Evolutionary conservation across 2,888 invertebrate genomes (phyloP).

Genomic region (Plutella xylostella): DNA sequence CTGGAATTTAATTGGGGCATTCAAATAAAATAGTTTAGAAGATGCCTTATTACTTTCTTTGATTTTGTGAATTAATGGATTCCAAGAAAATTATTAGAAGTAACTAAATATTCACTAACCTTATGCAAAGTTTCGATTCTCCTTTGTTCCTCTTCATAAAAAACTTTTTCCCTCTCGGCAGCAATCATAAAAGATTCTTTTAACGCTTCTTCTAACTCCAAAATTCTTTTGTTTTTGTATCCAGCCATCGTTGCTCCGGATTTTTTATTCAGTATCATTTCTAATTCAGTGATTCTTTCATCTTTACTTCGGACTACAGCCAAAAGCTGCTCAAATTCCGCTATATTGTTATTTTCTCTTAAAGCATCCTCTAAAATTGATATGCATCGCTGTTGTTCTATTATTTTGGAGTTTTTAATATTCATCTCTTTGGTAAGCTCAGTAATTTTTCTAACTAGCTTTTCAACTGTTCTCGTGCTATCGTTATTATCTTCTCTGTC

Average conservation of each 20-base stretch:
- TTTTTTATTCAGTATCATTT: constrained; percentile 72
- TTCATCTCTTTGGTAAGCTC: constrained; percentile 56
- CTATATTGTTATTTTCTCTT: constrained; percentile 67
- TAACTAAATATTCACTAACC: constrained; percentile 48
- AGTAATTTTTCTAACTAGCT: constrained; percentile 48
- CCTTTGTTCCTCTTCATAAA: constrained; percentile 73
- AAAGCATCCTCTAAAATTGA: constrained; percentile 65
- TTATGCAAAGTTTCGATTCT: constrained; percentile 74
- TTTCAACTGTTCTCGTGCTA: constrained; percentile 36
- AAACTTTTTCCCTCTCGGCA: constrained; percentile 75
- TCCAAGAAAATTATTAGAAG: not conserved
- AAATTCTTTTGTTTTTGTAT: constrained; percentile 69
- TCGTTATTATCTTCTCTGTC: constrained; percentile 30
- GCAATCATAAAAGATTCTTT: constrained; percentile 82
- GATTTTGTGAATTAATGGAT: not conserved
- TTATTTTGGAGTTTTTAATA: constrained; percentile 64
- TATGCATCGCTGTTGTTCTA: constrained; percentile 66
- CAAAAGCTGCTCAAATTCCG: constrained; percentile 69
- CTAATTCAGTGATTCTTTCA: constrained; percentile 81
- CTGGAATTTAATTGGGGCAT: no score
- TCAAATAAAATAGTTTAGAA: no score
- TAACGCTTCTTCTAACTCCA: constrained; percentile 84
- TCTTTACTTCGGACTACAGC: constrained; percentile 71
- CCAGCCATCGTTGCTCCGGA: constrained; percentile 38
- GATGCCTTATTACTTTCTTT: no score